Evolutionary conservation across 1,140 invertebrate species (phyloP).

Genomic region (Scylla paramamosain): DNA sequence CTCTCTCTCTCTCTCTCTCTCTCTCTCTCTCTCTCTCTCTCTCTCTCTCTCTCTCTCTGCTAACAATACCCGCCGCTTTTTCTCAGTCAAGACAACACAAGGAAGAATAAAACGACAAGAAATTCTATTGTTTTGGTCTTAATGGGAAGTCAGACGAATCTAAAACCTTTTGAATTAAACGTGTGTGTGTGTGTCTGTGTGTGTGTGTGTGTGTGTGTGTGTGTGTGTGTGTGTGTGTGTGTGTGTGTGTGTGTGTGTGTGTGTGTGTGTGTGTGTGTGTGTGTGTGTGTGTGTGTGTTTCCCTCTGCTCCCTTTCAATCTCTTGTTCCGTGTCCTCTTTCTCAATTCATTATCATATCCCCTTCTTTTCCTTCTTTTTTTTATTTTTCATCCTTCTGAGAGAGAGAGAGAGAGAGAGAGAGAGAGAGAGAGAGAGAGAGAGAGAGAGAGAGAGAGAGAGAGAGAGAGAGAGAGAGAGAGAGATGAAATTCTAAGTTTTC

Average conservation of each 20-base stretch:
- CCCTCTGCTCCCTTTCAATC: background rate
- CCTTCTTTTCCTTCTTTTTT: background rate
- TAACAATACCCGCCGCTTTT: background rate
- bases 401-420: slow-evolving; percentile 48
- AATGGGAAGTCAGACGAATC: background rate
- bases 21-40: slow-evolving; percentile 31
- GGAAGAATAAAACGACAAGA: background rate
- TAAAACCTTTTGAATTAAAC: background rate
- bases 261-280: background rate
- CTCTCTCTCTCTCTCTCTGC: no score
- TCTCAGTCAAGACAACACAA: no score
- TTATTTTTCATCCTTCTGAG: background rate
- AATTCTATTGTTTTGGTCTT: background rate
- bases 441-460: slow-evolving; percentile 35
- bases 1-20: slow-evolving; percentile 51
- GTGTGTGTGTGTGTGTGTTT: background rate
- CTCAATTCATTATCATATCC: background rate
- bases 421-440: slow-evolving; percentile 48
- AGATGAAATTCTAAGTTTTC: no score
- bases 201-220: background rate
- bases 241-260: background rate
- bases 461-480: slow-evolving; percentile 27
- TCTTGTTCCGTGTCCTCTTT: background rate
- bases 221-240: background rate
- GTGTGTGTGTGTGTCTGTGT: slow-evolving; percentile 23